Conservation (phyloP, 2,888 invertebrate genomes). For the Lasioglossum marginatum region DNA sequence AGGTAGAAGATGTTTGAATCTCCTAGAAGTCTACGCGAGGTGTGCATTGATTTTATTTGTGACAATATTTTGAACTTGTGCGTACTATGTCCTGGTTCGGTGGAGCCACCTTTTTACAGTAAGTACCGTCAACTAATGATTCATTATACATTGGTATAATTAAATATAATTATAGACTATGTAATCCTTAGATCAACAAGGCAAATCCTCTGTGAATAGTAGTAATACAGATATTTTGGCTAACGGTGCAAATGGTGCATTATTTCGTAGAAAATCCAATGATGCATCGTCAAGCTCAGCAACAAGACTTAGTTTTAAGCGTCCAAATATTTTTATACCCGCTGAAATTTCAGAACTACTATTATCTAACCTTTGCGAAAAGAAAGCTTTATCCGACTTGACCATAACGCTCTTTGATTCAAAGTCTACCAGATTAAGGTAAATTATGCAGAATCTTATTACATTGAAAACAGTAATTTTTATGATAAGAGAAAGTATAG, state of each 20-base stretch:
- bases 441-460: slow-evolving; percentile 29
- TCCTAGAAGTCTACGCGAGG: slow-evolving; percentile 87
- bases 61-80: slow-evolving; percentile 87
- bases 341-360: slow-evolving; percentile 87
- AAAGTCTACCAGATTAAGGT: slow-evolving; percentile 87
- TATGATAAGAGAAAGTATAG: background rate
- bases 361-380: slow-evolving; percentile 86
- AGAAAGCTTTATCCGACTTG: slow-evolving; percentile 87
- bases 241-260: background rate
- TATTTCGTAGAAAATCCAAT: slow-evolving; percentile 41
- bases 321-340: slow-evolving; percentile 87
- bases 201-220: slow-evolving; percentile 33
- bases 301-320: slow-evolving; percentile 84
- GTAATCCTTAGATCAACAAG: slow-evolving; percentile 54
- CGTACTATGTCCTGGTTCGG: slow-evolving; percentile 58
- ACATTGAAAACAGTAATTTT: background rate
- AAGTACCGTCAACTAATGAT: slow-evolving; percentile 40
- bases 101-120: slow-evolving; percentile 51
- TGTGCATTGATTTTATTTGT: slow-evolving; percentile 88
- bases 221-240: slow-evolving; percentile 45
- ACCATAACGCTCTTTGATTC: slow-evolving; percentile 87
- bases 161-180: slow-evolving; percentile 8
- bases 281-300: slow-evolving; percentile 60
- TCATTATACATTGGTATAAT: background rate
- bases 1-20: slow-evolving; percentile 86